Base-by-base conservation (phyloP, 2,888 invertebrate genomes). In the Hemaris fuciformis region DNA sequence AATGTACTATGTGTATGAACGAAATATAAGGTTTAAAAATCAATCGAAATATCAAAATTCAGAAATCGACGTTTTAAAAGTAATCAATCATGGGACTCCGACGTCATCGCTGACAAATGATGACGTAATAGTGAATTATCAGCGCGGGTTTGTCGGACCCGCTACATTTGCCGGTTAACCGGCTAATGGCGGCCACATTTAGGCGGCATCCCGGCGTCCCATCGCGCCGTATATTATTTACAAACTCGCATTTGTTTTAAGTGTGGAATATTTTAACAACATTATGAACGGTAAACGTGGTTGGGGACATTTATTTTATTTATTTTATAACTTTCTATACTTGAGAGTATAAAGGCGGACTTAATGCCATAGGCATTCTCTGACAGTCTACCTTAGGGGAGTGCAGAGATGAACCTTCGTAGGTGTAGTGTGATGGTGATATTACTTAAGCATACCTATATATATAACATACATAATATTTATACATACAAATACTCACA, bases 201-300 rank as follows among this genome's bases (percentile, higher is more conserved):
- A 60, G 34, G 31, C 56, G 43, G 61, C 22, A 61, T 61, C 34
- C 31, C 27, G 18, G 15, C 38, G 45, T 31, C 45, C 60, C 38
- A 23, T 45, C 43, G 20, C 18, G 34, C 57, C 58, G 46, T 63
- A 45, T 63, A 63, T 63, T 63, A 63, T 63, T 63, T 60, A 63
- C 42, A 60, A 63, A 62, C 57, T 57, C 25, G 13, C 57, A 58
- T 48, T 43, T 57, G 60, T 41, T 62, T 62, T 59, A 62, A 23
- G 57, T 57, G 57, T n/a, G 42, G n/a, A 46, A 58, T 58, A 56
- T 57, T 61, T 57, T 20, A 56, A 45, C 10, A 43, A 13, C 34
- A 61, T 41, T 61, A 57, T 57, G n/a, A n/a, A 38, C 38, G 18
- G 20, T 34, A 38, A 38, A n/a, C 38, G 38, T n/a, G 38, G 38